Evolutionary conservation across 2,888 invertebrate species (phyloP), one percentile per base, ranked within the genome.

Genomic region (Phymatocera aterrima): DNA sequence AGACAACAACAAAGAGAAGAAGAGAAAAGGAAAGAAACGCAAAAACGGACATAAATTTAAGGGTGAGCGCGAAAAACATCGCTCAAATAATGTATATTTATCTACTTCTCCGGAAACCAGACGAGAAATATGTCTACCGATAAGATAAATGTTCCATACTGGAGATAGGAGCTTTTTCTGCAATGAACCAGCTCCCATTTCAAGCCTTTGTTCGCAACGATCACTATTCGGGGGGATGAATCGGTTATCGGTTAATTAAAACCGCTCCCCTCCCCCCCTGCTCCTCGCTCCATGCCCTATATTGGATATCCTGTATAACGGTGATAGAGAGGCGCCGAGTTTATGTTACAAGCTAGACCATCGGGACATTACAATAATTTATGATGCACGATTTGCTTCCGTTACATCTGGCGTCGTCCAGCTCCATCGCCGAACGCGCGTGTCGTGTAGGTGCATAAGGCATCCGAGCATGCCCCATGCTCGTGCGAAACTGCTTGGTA

Each of bases 161-260:
- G 12, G 24, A 43, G 8, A 24, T 12, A 24, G 1, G 1, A 12
- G 24, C n/a, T 21, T 40, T 43, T 28, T 2, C 24, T 24, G 5
- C 2, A 68, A 0, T 21, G 6, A 43, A 43, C 34, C 18, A 40
- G 43, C 5, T 68, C 12, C 24, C 8, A 68, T 34, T 10, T 34
- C 8, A 34, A 34, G 34, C 68, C 43, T 68, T 68, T 43, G 28
- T 68, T 68, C 24, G 6, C 24, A 6, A 21, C 40, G 40, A 68
- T 68, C 21, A 12, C 8, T n/a, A 24, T 64, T 31, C 21, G 18
- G 43, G 24, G 21, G 68, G 43, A 28, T 68, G 68, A 46, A 68
- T 28, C 43, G 68, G 68, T 24, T 68, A 68, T 68, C 68, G 68
- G 68, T 68, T 68, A 68, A 68, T 68, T 68, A 68, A 68, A 68